These are phyloP conservation scores for Nasonia longicornis DNA, from an alignment of 1,140 invertebrate genomes.

Conservation along the genomic window DNA sequence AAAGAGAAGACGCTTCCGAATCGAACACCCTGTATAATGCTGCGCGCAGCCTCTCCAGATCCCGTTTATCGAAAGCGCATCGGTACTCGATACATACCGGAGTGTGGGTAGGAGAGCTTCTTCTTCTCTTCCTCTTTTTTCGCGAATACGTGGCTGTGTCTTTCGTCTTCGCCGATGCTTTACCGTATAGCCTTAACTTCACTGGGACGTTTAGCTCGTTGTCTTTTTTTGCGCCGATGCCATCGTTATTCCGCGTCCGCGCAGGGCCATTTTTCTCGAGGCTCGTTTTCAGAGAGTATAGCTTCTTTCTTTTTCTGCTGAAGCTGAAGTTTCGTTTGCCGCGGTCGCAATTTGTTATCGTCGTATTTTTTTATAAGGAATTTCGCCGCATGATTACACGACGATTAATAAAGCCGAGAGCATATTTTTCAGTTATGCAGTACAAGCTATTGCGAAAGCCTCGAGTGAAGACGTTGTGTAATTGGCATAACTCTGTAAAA, in stretches of 20 bases:
- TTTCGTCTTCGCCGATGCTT: too few species aligned
- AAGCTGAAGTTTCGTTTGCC: too few species aligned
- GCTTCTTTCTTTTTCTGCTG: not conserved
- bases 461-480: not conserved
- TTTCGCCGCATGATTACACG: too few species aligned
- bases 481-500: not conserved
- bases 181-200: too few species aligned
- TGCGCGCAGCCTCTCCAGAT: conserved; percentile 40
- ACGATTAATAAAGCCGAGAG: too few species aligned
- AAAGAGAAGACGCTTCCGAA: not conserved
- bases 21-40: not conserved
- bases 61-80: conserved; percentile 56
- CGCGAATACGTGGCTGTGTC: too few species aligned
- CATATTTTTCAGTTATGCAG: too few species aligned
- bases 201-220: not conserved
- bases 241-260: not conserved
- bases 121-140: not conserved
- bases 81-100: conserved; percentile 46
- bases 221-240: not conserved
- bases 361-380: too few species aligned
- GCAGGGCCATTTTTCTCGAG: not conserved
- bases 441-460: too few species aligned
- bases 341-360: too few species aligned
- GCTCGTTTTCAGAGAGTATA: not conserved
- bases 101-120: not conserved